Evolutionary conservation across 2,888 invertebrate genomes (phyloP).

Genomic region (Reticulitermes lucifugus): DNA sequence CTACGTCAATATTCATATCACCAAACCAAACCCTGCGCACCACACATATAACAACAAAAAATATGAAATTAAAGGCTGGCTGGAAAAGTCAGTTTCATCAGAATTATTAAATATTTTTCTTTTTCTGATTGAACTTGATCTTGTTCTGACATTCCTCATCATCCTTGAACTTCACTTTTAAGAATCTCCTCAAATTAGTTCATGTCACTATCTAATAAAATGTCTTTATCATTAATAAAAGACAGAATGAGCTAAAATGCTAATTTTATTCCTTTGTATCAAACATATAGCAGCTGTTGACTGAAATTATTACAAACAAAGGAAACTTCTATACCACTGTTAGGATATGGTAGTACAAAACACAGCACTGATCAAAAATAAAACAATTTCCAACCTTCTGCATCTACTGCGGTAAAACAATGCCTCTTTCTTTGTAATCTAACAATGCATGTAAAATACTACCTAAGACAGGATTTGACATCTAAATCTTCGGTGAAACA

Average conservation of each 20-base stretch:
- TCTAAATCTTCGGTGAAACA: constrained; percentile 37
- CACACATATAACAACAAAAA: neutral
- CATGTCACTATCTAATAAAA: constrained; percentile 7
- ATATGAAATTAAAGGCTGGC: neutral
- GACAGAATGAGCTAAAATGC: constrained; percentile 39
- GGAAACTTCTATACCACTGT: constrained; percentile 45
- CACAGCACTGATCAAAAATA: constrained; percentile 43
- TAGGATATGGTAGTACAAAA: constrained; percentile 47
- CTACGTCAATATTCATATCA: neutral
- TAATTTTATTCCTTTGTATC: constrained; percentile 45
- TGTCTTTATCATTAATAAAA: neutral
- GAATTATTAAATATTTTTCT: too few relatives aligned
- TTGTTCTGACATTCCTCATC: neutral
- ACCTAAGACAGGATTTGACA: constrained; percentile 43
- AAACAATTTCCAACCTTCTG: constrained; percentile 27
- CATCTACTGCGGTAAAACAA: constrained; percentile 27
- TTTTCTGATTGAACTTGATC: too few relatives aligned
- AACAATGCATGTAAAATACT: constrained; percentile 35
- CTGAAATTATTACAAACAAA: constrained; percentile 46
- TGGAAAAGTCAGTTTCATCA: neutral
- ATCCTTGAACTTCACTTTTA: neutral
- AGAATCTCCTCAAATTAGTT: neutral
- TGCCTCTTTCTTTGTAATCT: constrained; percentile 25
- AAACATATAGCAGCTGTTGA: constrained; percentile 44
- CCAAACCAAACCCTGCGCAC: neutral